Evolutionary conservation across 92 coral and sea anemone species (phyloP).

Genomic region (Paragorgia papillata): DNA sequence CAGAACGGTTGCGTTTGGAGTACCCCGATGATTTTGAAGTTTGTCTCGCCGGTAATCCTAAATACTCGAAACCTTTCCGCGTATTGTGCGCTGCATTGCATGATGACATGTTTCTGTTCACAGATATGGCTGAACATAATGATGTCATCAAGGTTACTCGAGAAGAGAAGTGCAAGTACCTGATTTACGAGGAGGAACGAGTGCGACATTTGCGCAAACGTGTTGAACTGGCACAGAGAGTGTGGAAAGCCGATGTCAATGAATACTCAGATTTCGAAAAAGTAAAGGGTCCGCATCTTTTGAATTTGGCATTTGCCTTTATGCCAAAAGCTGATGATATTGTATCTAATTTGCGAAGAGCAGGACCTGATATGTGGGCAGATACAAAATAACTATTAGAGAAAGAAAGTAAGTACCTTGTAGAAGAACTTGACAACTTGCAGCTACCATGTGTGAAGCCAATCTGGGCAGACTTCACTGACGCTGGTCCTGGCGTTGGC

Average conservation of each 20-base stretch:
- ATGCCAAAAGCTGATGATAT: not conserved
- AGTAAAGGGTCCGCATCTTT: not conserved
- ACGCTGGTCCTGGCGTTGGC: constrained; percentile 70
- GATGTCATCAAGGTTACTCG: constrained; percentile 13
- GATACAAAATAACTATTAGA: not conserved
- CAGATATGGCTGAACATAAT: too few species aligned
- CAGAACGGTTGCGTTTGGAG: constrained; percentile 36
- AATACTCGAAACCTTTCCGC: constrained; percentile 21
- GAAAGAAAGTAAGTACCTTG: not conserved
- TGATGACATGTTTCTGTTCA: too few species aligned
- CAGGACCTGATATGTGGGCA: constrained; percentile 8
- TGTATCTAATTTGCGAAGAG: not conserved
- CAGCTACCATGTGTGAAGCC: constrained; percentile 49
- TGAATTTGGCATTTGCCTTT: not conserved
- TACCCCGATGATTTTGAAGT: constrained; percentile 60
- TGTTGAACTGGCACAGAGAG: too few species aligned
- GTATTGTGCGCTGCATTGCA: constrained; percentile 14
- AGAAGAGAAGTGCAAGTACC: not conserved
- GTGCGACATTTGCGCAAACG: too few species aligned
- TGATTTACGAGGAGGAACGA: not conserved
- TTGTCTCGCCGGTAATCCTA: constrained; percentile 14
- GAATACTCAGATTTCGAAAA: constrained; percentile 1
- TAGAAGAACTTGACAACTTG: not conserved
- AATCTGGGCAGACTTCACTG: constrained; percentile 51
- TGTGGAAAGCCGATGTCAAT: too few species aligned